phyloP scores from a whole-genome alignment of 2,797 vertebrate species.

The Acanthornis magna region DNA sequence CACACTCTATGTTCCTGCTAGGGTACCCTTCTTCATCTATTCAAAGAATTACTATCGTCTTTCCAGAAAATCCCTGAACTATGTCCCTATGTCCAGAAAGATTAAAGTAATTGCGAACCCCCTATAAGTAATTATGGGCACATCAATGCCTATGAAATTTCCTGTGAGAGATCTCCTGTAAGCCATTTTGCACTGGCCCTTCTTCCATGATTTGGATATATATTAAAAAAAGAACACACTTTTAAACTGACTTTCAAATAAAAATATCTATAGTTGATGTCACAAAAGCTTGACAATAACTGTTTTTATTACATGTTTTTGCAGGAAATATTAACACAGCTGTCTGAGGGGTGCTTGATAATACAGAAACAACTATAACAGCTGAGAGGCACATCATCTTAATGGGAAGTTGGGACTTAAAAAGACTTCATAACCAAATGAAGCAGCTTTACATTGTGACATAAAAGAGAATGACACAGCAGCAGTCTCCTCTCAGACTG shows the following conservation, averaged over 20 bases:
- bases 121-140: not conserved
- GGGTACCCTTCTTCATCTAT: not conserved
- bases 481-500: not conserved
- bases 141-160: not conserved
- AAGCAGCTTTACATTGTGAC: not conserved
- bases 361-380: not conserved
- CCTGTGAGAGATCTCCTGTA: not conserved
- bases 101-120: not conserved
- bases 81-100: not conserved
- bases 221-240: rapidly evolving
- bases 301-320: not conserved
- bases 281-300: not conserved
- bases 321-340: not conserved
- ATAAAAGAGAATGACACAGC: not conserved
- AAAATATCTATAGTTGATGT: not conserved
- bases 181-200: not conserved
- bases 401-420: not conserved
- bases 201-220: not conserved
- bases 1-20: not conserved
- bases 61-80: not conserved
- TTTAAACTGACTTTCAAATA: not conserved
- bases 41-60: not conserved
- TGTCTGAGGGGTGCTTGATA: not conserved
- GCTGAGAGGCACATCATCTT: not conserved
- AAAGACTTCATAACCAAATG: not conserved